phyloP scores from a whole-genome alignment of 2,888 invertebrate species.

The Drosophila neonasuta region DNA sequence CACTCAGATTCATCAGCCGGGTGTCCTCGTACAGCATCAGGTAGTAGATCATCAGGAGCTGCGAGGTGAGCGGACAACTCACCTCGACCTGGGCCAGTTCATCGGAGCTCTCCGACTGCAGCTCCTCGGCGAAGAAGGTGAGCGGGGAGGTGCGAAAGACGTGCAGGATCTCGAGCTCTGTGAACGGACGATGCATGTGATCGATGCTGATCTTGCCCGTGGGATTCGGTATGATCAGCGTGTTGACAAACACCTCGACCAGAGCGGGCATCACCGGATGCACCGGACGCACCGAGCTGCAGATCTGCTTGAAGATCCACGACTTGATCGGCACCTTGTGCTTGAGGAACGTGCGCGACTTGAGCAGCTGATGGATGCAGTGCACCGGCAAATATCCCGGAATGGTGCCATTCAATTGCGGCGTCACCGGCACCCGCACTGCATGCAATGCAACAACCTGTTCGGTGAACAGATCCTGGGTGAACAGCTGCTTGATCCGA shows the following conservation, averaged over 20 bases:
- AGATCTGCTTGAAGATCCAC: slow-evolving; percentile 98
- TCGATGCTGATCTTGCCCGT: slow-evolving; percentile 84
- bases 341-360: slow-evolving; percentile 96
- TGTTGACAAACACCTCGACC: slow-evolving; percentile 97
- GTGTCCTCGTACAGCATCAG: slow-evolving; percentile 95
- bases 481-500: slow-evolving; percentile 95
- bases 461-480: slow-evolving; percentile 98
- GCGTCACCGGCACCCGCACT: slow-evolving; percentile 97
- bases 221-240: slow-evolving; percentile 88
- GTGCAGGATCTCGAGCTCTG: slow-evolving; percentile 92
- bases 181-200: slow-evolving; percentile 94
- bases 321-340: slow-evolving; percentile 97
- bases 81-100: slow-evolving; percentile 83
- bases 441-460: slow-evolving; percentile 98
- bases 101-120: slow-evolving; percentile 82
- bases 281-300: slow-evolving; percentile 92
- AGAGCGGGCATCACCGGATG: slow-evolving; percentile 96
- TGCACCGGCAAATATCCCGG: slow-evolving; percentile 97
- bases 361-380: slow-evolving; percentile 96
- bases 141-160: slow-evolving; percentile 87
- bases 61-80: slow-evolving; percentile 88
- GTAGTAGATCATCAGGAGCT: slow-evolving; percentile 95
- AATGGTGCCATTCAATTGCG: slow-evolving; percentile 92
- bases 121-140: slow-evolving; percentile 71
- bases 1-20: slow-evolving; percentile 88